Conservation (phyloP, 2,113 vertebrate genomes). For the Patagioenas fasciata region DNA sequence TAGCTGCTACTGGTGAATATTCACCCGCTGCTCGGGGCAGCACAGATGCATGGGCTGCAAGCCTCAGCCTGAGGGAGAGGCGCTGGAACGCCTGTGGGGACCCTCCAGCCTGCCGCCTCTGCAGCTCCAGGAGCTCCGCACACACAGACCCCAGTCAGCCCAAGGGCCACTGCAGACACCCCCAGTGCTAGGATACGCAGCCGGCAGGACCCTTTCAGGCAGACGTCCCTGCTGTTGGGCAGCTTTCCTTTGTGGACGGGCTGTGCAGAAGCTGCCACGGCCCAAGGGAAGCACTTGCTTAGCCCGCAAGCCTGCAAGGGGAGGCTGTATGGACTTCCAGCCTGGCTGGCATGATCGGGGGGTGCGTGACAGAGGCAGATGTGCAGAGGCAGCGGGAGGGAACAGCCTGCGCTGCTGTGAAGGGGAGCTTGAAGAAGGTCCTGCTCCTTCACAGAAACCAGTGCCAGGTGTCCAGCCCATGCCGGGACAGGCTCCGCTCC, state of each 20-base stretch:
- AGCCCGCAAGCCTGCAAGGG: too few species aligned
- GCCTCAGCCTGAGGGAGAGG: background rate
- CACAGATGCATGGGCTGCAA: too few species aligned
- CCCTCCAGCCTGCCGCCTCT: background rate
- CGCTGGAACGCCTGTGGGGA: rapidly evolving
- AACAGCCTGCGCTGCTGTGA: background rate
- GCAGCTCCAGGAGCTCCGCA: background rate
- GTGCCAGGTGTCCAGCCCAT: background rate
- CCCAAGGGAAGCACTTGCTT: background rate
- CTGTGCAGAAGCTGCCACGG: background rate
- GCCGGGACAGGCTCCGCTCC: background rate
- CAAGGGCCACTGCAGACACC: background rate
- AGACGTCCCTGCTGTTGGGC: too few species aligned
- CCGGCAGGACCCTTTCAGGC: background rate
- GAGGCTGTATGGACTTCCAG: background rate
- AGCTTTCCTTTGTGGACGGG: background rate
- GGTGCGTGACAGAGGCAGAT: background rate
- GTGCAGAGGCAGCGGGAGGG: background rate
- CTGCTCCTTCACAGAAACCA: background rate
- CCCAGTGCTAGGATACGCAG: background rate
- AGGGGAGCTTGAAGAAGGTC: background rate
- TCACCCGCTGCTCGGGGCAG: rapidly evolving
- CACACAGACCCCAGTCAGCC: too few species aligned
- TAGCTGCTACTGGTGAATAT: background rate
- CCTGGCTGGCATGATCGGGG: background rate